Percentiles rank a stretch among this genome's conserved stretches.
Evolutionary conservation across 1,140 invertebrate genomes (phyloP).

Genomic region (Oryzaephilus surinamensis): DNA sequence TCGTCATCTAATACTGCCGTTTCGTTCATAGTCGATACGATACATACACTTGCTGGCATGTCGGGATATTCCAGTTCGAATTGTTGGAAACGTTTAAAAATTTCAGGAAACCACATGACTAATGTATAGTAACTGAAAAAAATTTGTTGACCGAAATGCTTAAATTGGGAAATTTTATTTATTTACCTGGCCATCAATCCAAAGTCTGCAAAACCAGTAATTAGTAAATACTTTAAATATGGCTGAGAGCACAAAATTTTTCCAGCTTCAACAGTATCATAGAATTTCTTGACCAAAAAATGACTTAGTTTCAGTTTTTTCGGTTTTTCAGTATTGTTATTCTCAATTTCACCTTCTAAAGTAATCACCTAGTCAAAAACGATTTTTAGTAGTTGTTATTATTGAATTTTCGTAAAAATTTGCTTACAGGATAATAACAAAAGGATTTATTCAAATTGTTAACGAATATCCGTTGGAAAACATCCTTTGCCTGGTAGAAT

Average conservation of each 20-base stretch:
- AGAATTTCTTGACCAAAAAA: slow-evolving; percentile 6
- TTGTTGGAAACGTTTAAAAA: slow-evolving; percentile 50
- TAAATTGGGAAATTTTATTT: not conserved
- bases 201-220: slow-evolving; percentile 46
- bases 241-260: slow-evolving; percentile 36
- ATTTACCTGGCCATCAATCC: slow-evolving; percentile 45
- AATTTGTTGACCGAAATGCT: not conserved
- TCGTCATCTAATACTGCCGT: slow-evolving; percentile 6
- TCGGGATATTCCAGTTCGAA: slow-evolving; percentile 41
- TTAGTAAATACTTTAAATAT: slow-evolving; percentile 39
- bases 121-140: slow-evolving; percentile 50
- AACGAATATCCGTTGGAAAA: no score
- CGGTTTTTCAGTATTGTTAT: slow-evolving; percentile 15
- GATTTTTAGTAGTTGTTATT: no score
- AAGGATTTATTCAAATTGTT: no score
- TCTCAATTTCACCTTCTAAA: slow-evolving; percentile 18
- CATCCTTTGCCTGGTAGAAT: slow-evolving; percentile 51
- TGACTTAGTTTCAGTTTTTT: slow-evolving; percentile 3
- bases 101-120: slow-evolving; percentile 58
- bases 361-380: slow-evolving; percentile 17
- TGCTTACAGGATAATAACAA: slow-evolving; percentile 56
- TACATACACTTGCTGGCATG: slow-evolving; percentile 45
- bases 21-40: slow-evolving; percentile 34
- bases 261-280: slow-evolving; percentile 1
- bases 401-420: no score